Base-by-base conservation (phyloP, 2,113 vertebrate species). In the Indicator indicator region DNA sequence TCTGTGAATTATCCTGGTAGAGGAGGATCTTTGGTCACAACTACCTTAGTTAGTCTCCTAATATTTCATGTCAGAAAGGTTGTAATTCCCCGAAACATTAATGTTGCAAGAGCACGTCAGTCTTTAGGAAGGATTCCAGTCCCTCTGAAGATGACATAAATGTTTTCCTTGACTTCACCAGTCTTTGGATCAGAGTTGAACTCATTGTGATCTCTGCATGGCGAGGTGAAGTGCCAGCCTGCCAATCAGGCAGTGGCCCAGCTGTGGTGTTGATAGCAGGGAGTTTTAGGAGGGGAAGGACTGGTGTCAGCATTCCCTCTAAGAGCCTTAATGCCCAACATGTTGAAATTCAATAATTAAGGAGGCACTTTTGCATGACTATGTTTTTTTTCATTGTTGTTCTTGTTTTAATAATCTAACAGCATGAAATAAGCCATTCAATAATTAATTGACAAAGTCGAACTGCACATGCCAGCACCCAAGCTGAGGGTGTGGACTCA, bases 361-460 rank as follows among this genome's bases (percentile, higher is more conserved):
- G 42, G 81, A 79, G 87, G 62, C 84, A 89, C 87, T 96, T 97
- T 96, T 88, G 86, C 72, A 42, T 90, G 78, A 19, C 73, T 84
- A 13, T 12, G 6, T 19, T 38, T 38, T 48, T 65, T 46, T 72
- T 16, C 15, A 14, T 16, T 44, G 42, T 44, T 44, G 42, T 44
- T 44, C 71, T 68, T 91, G 93, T 86, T 90, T 82, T 58, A 92
- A 90, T 95, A 91, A 80, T 94, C 89, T 96, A 87, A 94, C 80
- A 86, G 95, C 42, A 62, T 36, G 83, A 97, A 97, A 94, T 94
- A 97, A 97, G 95, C 86, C 76, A 83, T 96, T 97, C 96, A 97
- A 97, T 98, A 97, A 98, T 97, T 98, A 98, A 98, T 98, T 97
- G 97, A 96, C 95, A 93, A 96, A 97, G 95, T 93, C 36, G 59